These are phyloP conservation scores for Dastarcus helophoroides DNA, from an alignment of 2,888 invertebrate species.

Conservation along the genomic window DNA sequence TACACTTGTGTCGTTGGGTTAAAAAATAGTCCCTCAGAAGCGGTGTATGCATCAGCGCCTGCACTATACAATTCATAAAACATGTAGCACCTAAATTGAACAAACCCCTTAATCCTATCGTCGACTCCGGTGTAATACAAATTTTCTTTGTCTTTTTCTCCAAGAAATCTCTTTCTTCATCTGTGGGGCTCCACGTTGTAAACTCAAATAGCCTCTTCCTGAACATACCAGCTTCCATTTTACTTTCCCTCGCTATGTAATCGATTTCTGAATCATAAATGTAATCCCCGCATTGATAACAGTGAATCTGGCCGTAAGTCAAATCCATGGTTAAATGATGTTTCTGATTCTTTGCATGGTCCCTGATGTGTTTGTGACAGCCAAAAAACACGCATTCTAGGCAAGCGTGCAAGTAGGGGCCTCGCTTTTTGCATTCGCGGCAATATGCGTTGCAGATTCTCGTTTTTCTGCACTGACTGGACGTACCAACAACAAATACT, in stretches of 20 bases:
- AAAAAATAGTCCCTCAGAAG: slow-evolving; percentile 90
- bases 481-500: slow-evolving; percentile 74
- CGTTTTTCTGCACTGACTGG: slow-evolving; percentile 66
- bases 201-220: slow-evolving; percentile 40
- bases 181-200: slow-evolving; percentile 69
- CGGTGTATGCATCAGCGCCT: slow-evolving; percentile 91
- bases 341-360: slow-evolving; percentile 70
- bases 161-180: slow-evolving; percentile 64
- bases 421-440: slow-evolving; percentile 67
- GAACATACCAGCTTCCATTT: slow-evolving; percentile 28
- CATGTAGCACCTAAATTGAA: slow-evolving; percentile 96
- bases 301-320: slow-evolving; percentile 79
- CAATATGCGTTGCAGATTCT: slow-evolving; percentile 47
- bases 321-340: slow-evolving; percentile 82
- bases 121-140: slow-evolving; percentile 68
- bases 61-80: slow-evolving; percentile 97
- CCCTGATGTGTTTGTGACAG: slow-evolving; percentile 80
- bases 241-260: slow-evolving; percentile 28
- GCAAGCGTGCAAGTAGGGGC: slow-evolving; percentile 73
- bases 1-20: slow-evolving; percentile 84
- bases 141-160: slow-evolving; percentile 66
- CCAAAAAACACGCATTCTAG: slow-evolving; percentile 90
- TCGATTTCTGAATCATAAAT: slow-evolving; percentile 50
- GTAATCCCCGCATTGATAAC: slow-evolving; percentile 84
- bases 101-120: slow-evolving; percentile 83